phyloP scores from a whole-genome alignment of 2,113 vertebrate species.

The Columbina picui region DNA sequence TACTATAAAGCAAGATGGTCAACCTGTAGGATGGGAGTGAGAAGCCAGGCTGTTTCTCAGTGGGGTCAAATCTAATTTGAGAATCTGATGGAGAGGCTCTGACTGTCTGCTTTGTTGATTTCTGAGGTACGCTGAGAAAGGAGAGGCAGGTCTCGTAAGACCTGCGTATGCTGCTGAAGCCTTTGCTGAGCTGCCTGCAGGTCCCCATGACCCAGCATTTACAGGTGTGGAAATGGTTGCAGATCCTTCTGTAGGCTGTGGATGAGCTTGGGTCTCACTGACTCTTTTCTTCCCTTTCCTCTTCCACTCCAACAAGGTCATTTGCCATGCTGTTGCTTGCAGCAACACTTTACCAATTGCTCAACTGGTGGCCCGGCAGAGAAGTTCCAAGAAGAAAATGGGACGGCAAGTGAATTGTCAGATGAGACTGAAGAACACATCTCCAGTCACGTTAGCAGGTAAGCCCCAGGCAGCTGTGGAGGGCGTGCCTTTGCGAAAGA shows the following conservation, averaged over 20 bases:
- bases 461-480: not conserved
- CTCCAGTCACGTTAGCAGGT: constrained; percentile 82
- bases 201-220: not conserved
- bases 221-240: not conserved
- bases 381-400: constrained; percentile 82
- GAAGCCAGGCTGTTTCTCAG: too few species aligned
- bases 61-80: too few species aligned
- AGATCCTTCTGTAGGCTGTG: not conserved
- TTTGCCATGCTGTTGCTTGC: constrained; percentile 84
- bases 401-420: constrained; percentile 86
- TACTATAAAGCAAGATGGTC: too few species aligned
- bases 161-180: not conserved
- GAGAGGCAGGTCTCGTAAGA: not conserved
- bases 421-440: constrained; percentile 85
- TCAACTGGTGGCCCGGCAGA: constrained; percentile 88
- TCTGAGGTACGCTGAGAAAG: not conserved
- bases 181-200: not conserved
- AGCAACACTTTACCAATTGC: constrained; percentile 86
- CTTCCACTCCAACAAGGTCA: constrained; percentile 69
- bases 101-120: not conserved
- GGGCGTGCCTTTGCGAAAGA: not conserved
- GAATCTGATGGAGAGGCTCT: not conserved
- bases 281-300: not conserved
- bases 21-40: too few species aligned
- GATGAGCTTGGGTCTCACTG: not conserved